A percentile compares a stretch with the other conserved stretches of the same genome.
phyloP scores from a whole-genome alignment of 2,888 invertebrate species.

The Iphiclides podalirius region DNA sequence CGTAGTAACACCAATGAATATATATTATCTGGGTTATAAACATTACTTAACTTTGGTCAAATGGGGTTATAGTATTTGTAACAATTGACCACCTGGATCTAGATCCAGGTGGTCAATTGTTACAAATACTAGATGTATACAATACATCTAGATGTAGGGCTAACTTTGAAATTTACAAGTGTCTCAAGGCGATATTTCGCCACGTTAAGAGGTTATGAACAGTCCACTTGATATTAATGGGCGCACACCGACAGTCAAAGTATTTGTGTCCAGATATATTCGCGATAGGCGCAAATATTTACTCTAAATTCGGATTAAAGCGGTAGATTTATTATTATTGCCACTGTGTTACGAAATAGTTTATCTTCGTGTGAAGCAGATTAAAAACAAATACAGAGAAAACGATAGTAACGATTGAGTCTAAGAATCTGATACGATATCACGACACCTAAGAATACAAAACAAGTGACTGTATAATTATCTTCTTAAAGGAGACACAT shows the following conservation, averaged over 20 bases:
- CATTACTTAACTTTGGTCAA: constrained; percentile 1
- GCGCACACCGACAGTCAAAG: constrained; percentile 1
- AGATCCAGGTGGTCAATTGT: neutral
- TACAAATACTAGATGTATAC: no score
- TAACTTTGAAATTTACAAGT: constrained; percentile 7
- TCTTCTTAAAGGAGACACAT: neutral
- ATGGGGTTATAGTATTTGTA: neutral
- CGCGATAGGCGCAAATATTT: neutral
- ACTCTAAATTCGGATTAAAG: neutral
- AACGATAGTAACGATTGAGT: no score
- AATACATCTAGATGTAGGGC: no score
- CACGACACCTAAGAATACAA: neutral
- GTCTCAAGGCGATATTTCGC: constrained; percentile 17
- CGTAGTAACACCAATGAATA: neutral
- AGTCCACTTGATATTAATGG: constrained; percentile 1
- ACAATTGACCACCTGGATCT: constrained; percentile 18
- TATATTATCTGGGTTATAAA: neutral
- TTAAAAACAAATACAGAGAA: no score
- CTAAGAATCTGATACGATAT: no score
- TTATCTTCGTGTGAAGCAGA: neutral
- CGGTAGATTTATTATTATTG: neutral
- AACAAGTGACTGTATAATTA: neutral
- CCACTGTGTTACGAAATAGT: neutral
- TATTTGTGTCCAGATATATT: neutral
- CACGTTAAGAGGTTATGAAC: constrained; percentile 4